Conservation (phyloP, 2,113 vertebrate species). For the Phaetusa simplex region DNA sequence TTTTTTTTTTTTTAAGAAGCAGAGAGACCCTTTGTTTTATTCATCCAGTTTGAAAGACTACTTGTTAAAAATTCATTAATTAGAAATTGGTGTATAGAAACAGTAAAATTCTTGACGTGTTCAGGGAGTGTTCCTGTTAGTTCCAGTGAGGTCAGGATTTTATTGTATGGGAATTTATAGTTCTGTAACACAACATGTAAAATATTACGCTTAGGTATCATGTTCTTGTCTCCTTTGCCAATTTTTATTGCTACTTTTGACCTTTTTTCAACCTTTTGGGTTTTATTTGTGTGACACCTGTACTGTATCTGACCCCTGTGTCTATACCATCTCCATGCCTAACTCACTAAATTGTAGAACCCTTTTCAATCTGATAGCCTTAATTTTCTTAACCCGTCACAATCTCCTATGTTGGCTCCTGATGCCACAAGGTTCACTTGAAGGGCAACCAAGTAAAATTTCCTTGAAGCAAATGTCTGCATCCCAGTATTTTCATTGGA, state of each 20-base stretch:
- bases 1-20: not conserved
- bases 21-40: not conserved
- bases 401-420: not conserved
- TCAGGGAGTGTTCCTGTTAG: not conserved
- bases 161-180: slow-evolving; percentile 23
- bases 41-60: not conserved
- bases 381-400: not conserved
- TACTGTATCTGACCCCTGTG: slow-evolving; percentile 42
- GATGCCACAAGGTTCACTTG: slow-evolving; percentile 44
- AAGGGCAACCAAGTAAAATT: slow-evolving; percentile 52
- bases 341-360: slow-evolving; percentile 14
- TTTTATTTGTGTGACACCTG: slow-evolving; percentile 56
- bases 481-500: not conserved
- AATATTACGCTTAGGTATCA: slow-evolving; percentile 11
- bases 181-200: slow-evolving; percentile 16
- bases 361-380: slow-evolving; percentile 32
- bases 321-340: not conserved
- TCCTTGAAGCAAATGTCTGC: slow-evolving; percentile 45
- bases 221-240: slow-evolving; percentile 47
- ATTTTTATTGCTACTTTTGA: slow-evolving; percentile 57
- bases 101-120: not conserved
- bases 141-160: slow-evolving; percentile 18
- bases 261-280: slow-evolving; percentile 34
- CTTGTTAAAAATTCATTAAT: not conserved
- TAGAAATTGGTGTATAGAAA: not conserved